Percentiles rank a stretch among this genome's conserved stretches.
Conservation (phyloP, 2,797 vertebrate genomes). For the Acipenser ruthenus region DNA sequence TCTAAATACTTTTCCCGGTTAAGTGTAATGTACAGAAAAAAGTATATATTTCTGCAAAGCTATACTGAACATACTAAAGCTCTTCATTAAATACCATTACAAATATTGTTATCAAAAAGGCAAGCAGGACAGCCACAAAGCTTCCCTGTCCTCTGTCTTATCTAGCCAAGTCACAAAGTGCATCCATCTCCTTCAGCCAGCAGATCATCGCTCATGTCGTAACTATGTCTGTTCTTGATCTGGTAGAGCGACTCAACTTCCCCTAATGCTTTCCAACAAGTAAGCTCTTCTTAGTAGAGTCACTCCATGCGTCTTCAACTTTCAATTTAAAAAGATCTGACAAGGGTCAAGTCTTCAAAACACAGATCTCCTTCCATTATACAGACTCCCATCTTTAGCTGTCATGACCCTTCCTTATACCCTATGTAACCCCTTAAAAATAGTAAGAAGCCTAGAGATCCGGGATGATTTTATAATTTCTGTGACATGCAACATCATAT, state of each 20-base stretch:
- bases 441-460: too few species aligned
- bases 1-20: too few species aligned
- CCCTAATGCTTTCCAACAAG: not conserved
- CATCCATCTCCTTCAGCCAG: not conserved
- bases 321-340: not conserved
- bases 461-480: too few species aligned
- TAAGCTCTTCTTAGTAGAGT: not conserved
- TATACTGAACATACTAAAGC: too few species aligned
- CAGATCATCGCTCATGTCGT: not conserved
- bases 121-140: not conserved
- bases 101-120: too few species aligned
- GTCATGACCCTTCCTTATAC: too few species aligned
- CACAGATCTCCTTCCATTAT: not conserved
- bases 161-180: not conserved
- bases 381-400: too few species aligned
- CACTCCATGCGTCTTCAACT: not conserved
- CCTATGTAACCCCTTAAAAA: too few species aligned
- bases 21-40: too few species aligned
- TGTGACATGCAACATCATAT: too few species aligned
- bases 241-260: not conserved
- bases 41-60: too few species aligned
- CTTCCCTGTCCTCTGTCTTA: not conserved
- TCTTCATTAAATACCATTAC: too few species aligned
- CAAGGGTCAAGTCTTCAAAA: not conserved
- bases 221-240: not conserved